phyloP scores from a whole-genome alignment of 2,797 vertebrate genomes.

The Sebastes vulpes region DNA sequence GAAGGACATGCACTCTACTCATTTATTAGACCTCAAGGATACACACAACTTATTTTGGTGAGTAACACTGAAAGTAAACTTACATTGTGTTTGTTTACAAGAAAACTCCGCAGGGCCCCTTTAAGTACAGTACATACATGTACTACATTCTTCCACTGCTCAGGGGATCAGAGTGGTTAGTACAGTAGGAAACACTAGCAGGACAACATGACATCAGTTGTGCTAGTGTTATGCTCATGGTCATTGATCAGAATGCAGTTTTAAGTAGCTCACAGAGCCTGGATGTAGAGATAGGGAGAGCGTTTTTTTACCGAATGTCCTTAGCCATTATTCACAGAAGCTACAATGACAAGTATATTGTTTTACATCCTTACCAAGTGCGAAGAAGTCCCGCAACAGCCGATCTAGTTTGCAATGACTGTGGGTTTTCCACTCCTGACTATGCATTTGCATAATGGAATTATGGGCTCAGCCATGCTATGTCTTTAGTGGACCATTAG shows the following conservation, averaged over 20 bases:
- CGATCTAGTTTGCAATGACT: slow-evolving; percentile 85
- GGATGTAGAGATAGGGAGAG: slow-evolving; percentile 19
- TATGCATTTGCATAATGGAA: slow-evolving; percentile 95
- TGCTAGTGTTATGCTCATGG: not conserved
- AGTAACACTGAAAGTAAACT: not conserved
- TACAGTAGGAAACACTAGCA: not conserved
- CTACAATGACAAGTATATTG: slow-evolving; percentile 46
- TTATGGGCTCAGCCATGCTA: slow-evolving; percentile 90
- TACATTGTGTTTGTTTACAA: not conserved
- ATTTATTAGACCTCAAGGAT: not conserved
- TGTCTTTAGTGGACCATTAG: slow-evolving; percentile 92
- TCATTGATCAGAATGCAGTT: slow-evolving; percentile 30
- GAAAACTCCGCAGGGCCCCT: not conserved
- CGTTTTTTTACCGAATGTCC: not conserved
- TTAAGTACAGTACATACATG: not conserved
- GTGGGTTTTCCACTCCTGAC: slow-evolving; percentile 87
- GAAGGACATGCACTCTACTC: not conserved
- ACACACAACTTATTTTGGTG: not conserved
- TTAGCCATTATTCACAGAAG: slow-evolving; percentile 29
- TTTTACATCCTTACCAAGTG: slow-evolving; percentile 51
- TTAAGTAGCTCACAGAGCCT: not conserved
- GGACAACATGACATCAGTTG: slow-evolving; percentile 7
- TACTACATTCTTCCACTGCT: not conserved
- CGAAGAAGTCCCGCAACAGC: slow-evolving; percentile 62
- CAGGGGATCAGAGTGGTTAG: not conserved